Evolutionary conservation across 2,113 vertebrate species (phyloP), one percentile per base, ranked within the genome.

Genomic region (Petroica traversi): DNA sequence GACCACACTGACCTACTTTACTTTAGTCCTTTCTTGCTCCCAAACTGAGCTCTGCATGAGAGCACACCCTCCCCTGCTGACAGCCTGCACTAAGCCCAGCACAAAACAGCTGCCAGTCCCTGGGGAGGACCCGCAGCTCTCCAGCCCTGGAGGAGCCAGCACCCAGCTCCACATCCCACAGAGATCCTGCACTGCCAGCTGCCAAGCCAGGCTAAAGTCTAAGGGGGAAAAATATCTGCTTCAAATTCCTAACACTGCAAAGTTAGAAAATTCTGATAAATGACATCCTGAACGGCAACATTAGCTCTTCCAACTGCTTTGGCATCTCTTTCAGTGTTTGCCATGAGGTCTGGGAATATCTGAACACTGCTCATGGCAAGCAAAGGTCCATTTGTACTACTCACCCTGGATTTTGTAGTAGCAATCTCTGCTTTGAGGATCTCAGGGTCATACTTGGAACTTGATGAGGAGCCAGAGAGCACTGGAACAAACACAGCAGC

Each of bases 381-480:
- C 49, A 80, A 75, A 94, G 33, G 61, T 73, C 67, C 6, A 4
- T 59, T 79, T 3, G 2, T 51, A 84, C 26, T 62, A n/a, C 99
- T 98, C 98, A 99, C 99, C 98, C 99, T 98, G 93, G 99, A 99
- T 97, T 99, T 99, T 80, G 99, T 98, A 25, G 99, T 99, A 92
- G 99, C 98, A 71, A 99, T 99, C 97, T 99, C 99, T 0, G 99
- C 99, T 97, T 99, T 99, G 73, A 99, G 98, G 97, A 99, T 99
- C 82, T 99, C 99, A 1, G 99, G 99, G 96, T 99, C 99, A 75
- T 99, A 99, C 95, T 99, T 99, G 88, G 99, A 99, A 97, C 99
- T 99, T 67, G 99, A 98, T 0, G 99, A 99, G 1, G 99, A 99
- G 88, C 99, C 98, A 88, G 99, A 99, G 69, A 99, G 98, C 97